phyloP scores from a whole-genome alignment of 2,113 vertebrate genomes.

The Malurus elegans region DNA sequence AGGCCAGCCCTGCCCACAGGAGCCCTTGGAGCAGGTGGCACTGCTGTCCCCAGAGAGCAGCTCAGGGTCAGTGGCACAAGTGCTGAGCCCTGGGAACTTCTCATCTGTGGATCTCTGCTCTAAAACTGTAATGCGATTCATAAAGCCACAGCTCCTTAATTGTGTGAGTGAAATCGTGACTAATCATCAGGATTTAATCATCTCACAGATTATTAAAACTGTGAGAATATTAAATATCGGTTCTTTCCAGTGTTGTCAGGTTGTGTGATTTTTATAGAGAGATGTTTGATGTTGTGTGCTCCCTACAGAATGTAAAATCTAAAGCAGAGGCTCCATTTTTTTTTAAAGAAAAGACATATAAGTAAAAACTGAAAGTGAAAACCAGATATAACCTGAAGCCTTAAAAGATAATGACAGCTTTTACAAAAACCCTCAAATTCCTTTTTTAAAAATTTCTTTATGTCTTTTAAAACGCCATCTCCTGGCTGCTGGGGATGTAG shows the following conservation, averaged over 20 bases:
- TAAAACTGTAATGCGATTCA: not conserved
- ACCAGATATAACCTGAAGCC: not conserved
- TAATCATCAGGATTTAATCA: not conserved
- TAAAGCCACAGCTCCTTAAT: not conserved
- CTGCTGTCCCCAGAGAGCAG: not conserved
- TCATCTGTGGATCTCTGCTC: not conserved
- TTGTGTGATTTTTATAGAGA: not conserved
- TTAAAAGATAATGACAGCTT: not conserved
- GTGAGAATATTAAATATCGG: not conserved
- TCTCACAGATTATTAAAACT: not conserved
- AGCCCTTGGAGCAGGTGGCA: not conserved
- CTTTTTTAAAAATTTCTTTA: not conserved
- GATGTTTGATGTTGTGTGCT: not conserved
- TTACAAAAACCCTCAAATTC: not conserved
- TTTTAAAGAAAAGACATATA: not conserved
- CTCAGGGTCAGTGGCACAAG: not conserved
- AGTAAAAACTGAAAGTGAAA: not conserved
- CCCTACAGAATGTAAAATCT: not conserved
- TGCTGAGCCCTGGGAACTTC: not conserved
- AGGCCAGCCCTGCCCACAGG: not conserved
- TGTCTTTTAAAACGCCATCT: not conserved
- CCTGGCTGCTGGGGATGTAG: not conserved
- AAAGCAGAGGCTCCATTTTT: not conserved
- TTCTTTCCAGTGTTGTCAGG: not conserved
- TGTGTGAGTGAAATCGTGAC: not conserved